A percentile compares a stretch with the other conserved stretches of the same genome.
These are phyloP conservation scores for Cosmia trapezina DNA, from an alignment of 2,888 invertebrate species.

Conservation along the genomic window DNA sequence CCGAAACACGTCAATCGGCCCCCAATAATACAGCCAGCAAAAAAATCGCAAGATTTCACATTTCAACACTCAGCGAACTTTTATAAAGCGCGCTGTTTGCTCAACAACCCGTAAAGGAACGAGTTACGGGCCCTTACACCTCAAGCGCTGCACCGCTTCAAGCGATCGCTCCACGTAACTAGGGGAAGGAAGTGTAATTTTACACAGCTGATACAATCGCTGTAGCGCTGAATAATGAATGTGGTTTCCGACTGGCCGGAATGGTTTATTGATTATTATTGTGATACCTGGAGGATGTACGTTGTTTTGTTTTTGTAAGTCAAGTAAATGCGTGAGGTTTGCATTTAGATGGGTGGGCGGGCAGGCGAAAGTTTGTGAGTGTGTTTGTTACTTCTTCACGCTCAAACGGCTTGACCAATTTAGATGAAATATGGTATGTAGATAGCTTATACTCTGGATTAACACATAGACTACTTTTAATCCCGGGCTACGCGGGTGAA, in stretches of 20 bases:
- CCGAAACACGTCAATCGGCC: constrained; percentile 15
- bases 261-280: constrained; percentile 71
- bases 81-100: constrained; percentile 68
- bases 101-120: constrained; percentile 68
- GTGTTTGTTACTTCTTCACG: too few relatives aligned
- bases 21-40: constrained; percentile 28
- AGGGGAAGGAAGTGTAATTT: constrained; percentile 77
- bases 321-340: constrained; percentile 19
- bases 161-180: constrained; percentile 64
- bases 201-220: constrained; percentile 77
- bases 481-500: too few relatives aligned
- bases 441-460: too few relatives aligned
- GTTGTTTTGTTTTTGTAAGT: constrained; percentile 44
- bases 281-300: constrained; percentile 55
- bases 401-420: too few relatives aligned
- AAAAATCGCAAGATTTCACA: constrained; percentile 62
- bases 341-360: constrained; percentile 23
- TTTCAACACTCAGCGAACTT: constrained; percentile 64
- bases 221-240: constrained; percentile 76
- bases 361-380: too few relatives aligned
- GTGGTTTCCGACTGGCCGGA: constrained; percentile 70
- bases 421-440: too few relatives aligned
- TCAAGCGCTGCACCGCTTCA: constrained; percentile 63
- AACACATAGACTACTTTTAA: too few relatives aligned
- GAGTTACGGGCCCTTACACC: constrained; percentile 70